Conservation (phyloP, 2,113 vertebrate species). For the Macheiramphus alcinus region DNA sequence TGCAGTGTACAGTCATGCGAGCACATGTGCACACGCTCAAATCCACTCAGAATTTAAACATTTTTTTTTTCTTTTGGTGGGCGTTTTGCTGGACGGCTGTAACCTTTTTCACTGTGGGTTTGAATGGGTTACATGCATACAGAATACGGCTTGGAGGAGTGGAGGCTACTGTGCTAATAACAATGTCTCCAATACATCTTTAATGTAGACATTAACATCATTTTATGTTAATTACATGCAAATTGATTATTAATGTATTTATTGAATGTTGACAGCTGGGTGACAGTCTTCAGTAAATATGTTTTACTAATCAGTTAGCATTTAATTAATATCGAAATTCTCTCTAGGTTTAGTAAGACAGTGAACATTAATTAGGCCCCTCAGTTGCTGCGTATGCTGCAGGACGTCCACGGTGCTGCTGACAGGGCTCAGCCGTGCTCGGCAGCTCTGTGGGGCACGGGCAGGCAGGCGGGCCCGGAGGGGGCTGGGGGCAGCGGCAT, state of each 20-base stretch:
- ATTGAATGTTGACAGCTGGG: conserved; percentile 30
- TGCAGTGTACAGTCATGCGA: fast-evolving
- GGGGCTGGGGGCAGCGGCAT: not conserved
- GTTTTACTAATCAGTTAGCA: conserved; percentile 41
- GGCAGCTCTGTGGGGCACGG: not conserved
- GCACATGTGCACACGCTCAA: fast-evolving
- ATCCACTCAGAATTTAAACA: not conserved
- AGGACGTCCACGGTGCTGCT: fast-evolving
- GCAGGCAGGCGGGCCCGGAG: not conserved
- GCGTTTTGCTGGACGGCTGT: not conserved
- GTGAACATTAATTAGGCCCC: not conserved
- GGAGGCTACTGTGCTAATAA: not conserved
- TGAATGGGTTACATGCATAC: not conserved
- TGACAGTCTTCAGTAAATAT: conserved; percentile 39
- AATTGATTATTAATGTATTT: conserved; percentile 43
- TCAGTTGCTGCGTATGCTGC: not conserved
- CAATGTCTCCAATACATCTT: not conserved
- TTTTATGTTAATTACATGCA: not conserved
- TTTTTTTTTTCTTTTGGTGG: not conserved
- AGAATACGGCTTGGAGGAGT: not conserved
- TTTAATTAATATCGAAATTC: conserved; percentile 15
- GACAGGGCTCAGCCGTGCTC: not conserved
- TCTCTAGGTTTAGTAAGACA: not conserved
- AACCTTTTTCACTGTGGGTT: not conserved
- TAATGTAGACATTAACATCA: not conserved